These are phyloP conservation scores for Spongilla lacustris DNA, from an alignment of 37 sponge, comb jelly and placozoan genomes.

Conservation along the genomic window DNA sequence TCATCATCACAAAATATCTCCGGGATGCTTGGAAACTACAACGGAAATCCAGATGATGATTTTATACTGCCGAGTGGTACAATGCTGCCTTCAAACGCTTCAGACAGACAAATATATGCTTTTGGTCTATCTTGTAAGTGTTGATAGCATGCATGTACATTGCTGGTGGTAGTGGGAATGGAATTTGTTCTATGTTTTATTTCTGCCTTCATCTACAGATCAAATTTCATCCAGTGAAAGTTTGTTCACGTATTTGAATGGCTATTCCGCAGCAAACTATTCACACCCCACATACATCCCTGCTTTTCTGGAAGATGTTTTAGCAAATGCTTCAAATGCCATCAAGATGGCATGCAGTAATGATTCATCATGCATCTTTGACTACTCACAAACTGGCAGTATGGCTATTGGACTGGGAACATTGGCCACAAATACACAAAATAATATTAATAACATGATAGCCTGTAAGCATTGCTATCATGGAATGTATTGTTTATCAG, in stretches of 20 bases:
- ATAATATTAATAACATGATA: background rate
- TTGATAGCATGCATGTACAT: background rate
- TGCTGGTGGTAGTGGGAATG: too few species aligned
- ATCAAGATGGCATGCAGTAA: constrained; percentile 25
- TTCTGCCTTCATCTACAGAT: constrained; percentile 30
- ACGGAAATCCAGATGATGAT: constrained; percentile 68
- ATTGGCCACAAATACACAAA: background rate
- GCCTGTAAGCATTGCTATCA: constrained; percentile 2
- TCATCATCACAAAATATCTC: constrained; percentile 28
- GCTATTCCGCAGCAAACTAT: constrained; percentile 13
- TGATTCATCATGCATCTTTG: constrained; percentile 58
- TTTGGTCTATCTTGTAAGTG: constrained; percentile 76
- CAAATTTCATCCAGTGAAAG: constrained; percentile 48
- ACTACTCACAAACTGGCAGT: constrained; percentile 61
- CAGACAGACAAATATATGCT: constrained; percentile 65
- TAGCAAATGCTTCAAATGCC: constrained; percentile 18
- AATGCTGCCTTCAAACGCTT: constrained; percentile 28
- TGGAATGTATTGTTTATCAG: too few species aligned
- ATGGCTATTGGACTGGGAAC: constrained; percentile 37
- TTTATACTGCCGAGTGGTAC: constrained; percentile 62
- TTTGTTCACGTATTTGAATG: constrained; percentile 51
- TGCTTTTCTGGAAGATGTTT: constrained; percentile 48
- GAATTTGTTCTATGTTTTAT: background rate
- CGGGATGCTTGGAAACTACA: constrained; percentile 77
- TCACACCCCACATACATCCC: constrained; percentile 55